These are phyloP conservation scores for Tryphoninae sp. DNA, from an alignment of 2,888 invertebrate genomes.

Conservation along the genomic window DNA sequence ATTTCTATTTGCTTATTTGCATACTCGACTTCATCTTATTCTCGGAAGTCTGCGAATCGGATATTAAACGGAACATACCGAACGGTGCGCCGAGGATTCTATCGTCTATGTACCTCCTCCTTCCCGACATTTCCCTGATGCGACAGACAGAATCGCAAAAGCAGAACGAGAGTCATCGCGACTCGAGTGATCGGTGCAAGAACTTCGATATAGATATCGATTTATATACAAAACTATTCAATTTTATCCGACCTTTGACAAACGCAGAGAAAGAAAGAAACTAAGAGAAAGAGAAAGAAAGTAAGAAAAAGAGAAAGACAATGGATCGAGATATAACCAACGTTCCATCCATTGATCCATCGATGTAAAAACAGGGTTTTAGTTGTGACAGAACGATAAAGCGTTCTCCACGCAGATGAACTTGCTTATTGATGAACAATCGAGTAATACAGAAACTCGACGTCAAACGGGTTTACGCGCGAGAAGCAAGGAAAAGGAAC, in stretches of 20 bases:
- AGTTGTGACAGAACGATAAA: background rate
- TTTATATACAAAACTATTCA: no score
- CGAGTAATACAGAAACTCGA: background rate
- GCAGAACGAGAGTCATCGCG: background rate
- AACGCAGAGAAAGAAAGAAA: background rate
- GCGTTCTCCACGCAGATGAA: background rate
- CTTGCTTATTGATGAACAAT: conserved; percentile 9
- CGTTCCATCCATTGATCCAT: background rate
- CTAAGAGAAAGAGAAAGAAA: background rate
- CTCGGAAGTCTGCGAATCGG: conserved; percentile 9
- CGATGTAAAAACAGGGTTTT: background rate
- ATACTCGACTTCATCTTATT: background rate
- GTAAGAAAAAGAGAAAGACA: background rate
- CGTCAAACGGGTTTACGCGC: background rate
- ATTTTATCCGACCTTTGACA: no score
- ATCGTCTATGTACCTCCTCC: background rate
- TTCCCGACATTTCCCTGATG: conserved; percentile 1
- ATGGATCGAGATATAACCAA: background rate
- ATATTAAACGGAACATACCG: conserved; percentile 19
- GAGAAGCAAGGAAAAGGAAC: background rate
- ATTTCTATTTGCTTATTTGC: background rate
- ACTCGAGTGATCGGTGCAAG: background rate
- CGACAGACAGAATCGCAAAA: background rate
- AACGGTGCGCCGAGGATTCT: conserved; percentile 5
- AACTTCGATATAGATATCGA: no score